Base-by-base conservation (phyloP, 2,113 vertebrate genomes). In the Balaeniceps rex region DNA sequence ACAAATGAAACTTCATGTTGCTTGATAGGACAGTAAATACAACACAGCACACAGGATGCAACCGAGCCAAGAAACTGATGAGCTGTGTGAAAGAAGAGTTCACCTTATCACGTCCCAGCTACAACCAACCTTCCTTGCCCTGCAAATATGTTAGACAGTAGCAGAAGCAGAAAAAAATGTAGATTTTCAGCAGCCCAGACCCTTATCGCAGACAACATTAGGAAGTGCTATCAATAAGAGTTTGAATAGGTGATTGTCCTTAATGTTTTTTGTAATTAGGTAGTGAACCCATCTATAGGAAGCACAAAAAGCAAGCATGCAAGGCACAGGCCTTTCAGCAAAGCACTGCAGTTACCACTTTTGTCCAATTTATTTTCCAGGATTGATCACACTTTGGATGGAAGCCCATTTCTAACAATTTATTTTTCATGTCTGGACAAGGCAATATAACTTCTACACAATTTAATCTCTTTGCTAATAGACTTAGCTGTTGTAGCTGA, bases 391-490 rank as follows among this genome's bases (percentile, higher is more conserved):
- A 47, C 69, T 63, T 93, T 97, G 91, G 95, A 95, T 9, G 4
- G 47, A 81, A 92, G 90, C 96, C 95, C 75, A 96, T 90, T 97
- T 81, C 66, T 83, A 96, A 97, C 85, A 72, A 97, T 96, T 96
- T 95, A 91, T 96, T 96, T 93, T 96, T 96, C 93, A 24, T 90
- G 89, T 96, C 94, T 92, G 87, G 84, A 96, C 97, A 97, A 95
- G 79, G 96, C 82, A 90, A 90, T 96, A 83, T 90, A 90, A 94
- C 71, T 91, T 94, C 78, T 88, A 95, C 94, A 47, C 89, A 94
- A 94, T 97, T 97, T 97, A 97, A 96, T 93, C 95, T 95, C 84
- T 93, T 85, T 88, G 87, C 89, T 96, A 95, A 95, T 91, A 96
- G 87, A 95, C 88, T 96, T 90, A 93, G 84, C 70, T 6, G 14